phyloP scores from a whole-genome alignment of 2,113 vertebrate genomes.

The Lophius piscatorius region DNA sequence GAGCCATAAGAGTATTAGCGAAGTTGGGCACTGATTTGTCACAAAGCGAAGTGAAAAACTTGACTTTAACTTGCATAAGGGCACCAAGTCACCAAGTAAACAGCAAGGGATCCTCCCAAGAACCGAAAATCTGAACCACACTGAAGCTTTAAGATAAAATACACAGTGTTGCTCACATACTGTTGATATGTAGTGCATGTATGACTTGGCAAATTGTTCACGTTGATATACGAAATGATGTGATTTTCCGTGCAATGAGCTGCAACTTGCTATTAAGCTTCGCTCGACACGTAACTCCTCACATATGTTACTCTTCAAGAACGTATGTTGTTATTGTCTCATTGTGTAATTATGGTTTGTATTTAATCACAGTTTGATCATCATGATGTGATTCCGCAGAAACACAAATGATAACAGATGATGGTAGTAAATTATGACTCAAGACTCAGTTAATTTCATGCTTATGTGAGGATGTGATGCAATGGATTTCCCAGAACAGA shows the following conservation, averaged over 20 bases:
- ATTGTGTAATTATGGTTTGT: too few relatives aligned
- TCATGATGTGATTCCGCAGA: conserved; percentile 4
- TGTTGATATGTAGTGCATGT: background rate
- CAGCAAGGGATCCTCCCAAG: too few relatives aligned
- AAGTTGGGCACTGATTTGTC: conserved; percentile 1
- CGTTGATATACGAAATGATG: background rate
- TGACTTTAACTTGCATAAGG: conserved; percentile 2
- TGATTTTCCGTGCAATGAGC: background rate
- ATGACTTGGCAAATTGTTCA: background rate
- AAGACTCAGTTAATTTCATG: background rate
- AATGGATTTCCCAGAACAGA: conserved; percentile 13
- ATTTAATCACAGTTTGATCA: too few relatives aligned
- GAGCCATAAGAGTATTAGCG: conserved; percentile 11
- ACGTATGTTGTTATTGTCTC: too few relatives aligned
- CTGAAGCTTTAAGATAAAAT: background rate
- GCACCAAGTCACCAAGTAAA: background rate
- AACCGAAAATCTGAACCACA: background rate
- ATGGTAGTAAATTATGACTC: conserved; percentile 6
- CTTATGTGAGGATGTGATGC: background rate
- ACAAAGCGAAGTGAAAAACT: conserved; percentile 11
- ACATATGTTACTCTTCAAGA: background rate
- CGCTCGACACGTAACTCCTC: background rate
- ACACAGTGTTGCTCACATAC: background rate
- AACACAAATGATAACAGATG: conserved; percentile 6
- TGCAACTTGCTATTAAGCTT: background rate